Percentiles rank a stretch among this genome's conserved stretches.
Conservation (phyloP, 2,888 invertebrate genomes). For the Drosophila peninsularis region DNA sequence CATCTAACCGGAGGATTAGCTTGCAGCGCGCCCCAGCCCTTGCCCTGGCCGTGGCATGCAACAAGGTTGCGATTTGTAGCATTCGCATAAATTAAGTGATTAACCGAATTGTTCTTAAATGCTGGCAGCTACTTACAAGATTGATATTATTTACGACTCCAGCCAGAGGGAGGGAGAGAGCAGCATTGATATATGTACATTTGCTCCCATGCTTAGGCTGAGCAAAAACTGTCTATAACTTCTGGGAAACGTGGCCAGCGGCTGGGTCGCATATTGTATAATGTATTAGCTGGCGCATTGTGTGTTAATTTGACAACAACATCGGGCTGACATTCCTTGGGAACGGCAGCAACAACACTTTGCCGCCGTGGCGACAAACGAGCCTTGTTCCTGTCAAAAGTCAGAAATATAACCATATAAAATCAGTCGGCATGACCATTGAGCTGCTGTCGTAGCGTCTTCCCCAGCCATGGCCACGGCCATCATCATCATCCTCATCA, state of each 20-base stretch:
- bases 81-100: constrained; percentile 75
- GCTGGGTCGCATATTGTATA: constrained; percentile 62
- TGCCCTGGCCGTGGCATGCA: constrained; percentile 36
- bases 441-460: constrained; percentile 45
- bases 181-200: constrained; percentile 33
- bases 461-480: constrained; percentile 17
- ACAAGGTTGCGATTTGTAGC: constrained; percentile 74
- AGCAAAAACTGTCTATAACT: constrained; percentile 59
- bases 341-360: constrained; percentile 66
- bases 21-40: constrained; percentile 5
- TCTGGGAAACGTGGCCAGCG: constrained; percentile 60
- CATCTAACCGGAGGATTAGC: constrained; percentile 39
- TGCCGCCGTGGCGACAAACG: constrained; percentile 68
- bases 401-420: constrained; percentile 77
- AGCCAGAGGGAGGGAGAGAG: not conserved
- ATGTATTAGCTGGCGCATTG: constrained; percentile 76
- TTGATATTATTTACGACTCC: constrained; percentile 66
- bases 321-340: constrained; percentile 58
- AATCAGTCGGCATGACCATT: constrained; percentile 73
- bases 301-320: constrained; percentile 73
- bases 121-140: constrained; percentile 74
- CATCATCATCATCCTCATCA: constrained; percentile 18
- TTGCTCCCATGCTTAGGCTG: constrained; percentile 7
- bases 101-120: constrained; percentile 73
- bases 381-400: constrained; percentile 77